Conservation (phyloP, 2,888 invertebrate genomes). For the Meghimatium bilineatum region DNA sequence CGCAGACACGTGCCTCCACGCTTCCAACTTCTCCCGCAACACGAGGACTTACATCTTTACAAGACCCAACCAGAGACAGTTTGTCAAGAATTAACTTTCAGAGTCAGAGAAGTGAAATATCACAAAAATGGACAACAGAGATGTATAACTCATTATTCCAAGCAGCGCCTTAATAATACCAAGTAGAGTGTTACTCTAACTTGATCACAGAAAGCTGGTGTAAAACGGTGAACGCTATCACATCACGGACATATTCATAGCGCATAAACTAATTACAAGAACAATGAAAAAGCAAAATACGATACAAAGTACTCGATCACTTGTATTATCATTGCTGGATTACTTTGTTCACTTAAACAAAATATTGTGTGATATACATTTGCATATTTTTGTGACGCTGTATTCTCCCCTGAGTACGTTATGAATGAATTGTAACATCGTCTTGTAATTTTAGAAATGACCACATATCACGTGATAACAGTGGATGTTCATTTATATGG, state of each 20-base stretch:
- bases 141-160: background rate
- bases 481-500: background rate
- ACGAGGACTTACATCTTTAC: background rate
- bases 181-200: background rate
- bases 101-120: background rate
- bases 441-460: background rate
- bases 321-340: background rate
- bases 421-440: background rate
- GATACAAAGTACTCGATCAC: slow-evolving; percentile 24
- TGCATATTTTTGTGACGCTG: background rate
- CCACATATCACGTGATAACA: background rate
- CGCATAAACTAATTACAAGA: slow-evolving; percentile 27
- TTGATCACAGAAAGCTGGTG: background rate
- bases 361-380: slow-evolving; percentile 19
- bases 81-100: background rate
- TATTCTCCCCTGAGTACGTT: slow-evolving; percentile 2
- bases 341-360: slow-evolving; percentile 3
- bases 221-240: background rate
- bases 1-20: background rate
- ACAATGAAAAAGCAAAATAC: background rate
- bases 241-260: slow-evolving; percentile 6
- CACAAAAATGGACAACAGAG: background rate
- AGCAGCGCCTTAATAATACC: background rate
- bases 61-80: background rate
- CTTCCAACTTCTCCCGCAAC: background rate